Conservation (phyloP, 2,888 invertebrate genomes). For the Abscondita cerata region DNA sequence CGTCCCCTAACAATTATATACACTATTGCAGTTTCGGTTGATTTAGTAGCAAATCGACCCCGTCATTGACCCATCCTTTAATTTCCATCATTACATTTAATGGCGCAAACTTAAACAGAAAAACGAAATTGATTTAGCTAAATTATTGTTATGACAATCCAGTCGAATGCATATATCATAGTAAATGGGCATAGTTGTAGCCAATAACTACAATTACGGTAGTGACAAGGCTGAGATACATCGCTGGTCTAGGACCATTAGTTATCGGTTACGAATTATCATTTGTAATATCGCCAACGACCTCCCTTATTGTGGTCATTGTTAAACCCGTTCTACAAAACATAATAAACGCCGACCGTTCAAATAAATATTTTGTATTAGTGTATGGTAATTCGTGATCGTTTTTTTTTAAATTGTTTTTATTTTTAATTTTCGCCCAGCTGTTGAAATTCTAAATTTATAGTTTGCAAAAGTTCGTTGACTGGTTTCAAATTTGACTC, state of each 20-base stretch:
- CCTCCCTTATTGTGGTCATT: constrained; percentile 18
- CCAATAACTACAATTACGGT: constrained; percentile 59
- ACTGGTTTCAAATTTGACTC: too few species aligned
- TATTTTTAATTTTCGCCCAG: too few species aligned
- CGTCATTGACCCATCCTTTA: constrained; percentile 54
- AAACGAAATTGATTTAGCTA: constrained; percentile 58
- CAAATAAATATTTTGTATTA: too few species aligned
- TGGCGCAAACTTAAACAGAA: constrained; percentile 56
- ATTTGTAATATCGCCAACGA: constrained; percentile 31
- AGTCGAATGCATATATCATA: constrained; percentile 56
- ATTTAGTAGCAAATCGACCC: constrained; percentile 55
- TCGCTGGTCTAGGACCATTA: constrained; percentile 53
- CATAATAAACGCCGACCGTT: neutral
- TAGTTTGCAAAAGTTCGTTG: too few species aligned
- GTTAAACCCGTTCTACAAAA: too few species aligned
- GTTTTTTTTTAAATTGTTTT: too few species aligned
- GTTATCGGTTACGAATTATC: constrained; percentile 45
- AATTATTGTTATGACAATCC: constrained; percentile 58
- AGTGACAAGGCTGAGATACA: constrained; percentile 57
- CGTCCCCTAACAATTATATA: constrained; percentile 3
- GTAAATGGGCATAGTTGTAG: constrained; percentile 58
- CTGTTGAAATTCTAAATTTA: too few species aligned
- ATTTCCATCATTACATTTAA: constrained; percentile 58
- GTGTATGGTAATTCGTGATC: too few species aligned
- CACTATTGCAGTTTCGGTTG: constrained; percentile 56